A percentile compares a stretch with the other conserved stretches of the same genome.
Evolutionary conservation across 2,797 vertebrate genomes (phyloP).

Genomic region (Acanthornis magna): DNA sequence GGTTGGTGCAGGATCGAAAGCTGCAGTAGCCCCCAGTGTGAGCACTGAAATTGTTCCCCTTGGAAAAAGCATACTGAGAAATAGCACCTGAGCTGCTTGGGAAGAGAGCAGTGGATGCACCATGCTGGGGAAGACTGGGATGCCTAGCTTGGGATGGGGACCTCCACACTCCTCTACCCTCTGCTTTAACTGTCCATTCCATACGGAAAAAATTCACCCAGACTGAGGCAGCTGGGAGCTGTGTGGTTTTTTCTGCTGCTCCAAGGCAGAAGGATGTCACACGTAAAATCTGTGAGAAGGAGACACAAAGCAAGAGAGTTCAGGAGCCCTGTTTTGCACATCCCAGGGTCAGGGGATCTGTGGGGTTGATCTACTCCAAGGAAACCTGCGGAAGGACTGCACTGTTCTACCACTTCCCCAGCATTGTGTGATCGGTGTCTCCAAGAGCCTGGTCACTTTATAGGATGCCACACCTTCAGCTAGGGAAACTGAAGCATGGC

Average conservation of each 20-base stretch:
- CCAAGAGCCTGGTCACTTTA: background rate
- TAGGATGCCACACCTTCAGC: background rate
- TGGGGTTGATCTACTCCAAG: background rate
- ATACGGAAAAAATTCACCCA: background rate
- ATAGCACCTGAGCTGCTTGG: background rate
- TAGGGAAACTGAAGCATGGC: background rate
- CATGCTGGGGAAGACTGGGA: background rate
- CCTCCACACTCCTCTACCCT: background rate
- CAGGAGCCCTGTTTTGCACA: accelerated
- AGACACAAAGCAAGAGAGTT: background rate
- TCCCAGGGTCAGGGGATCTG: background rate
- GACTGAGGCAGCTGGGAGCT: background rate
- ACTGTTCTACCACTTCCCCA: background rate
- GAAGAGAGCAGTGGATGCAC: background rate
- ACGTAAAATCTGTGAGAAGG: background rate
- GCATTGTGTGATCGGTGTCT: accelerated
- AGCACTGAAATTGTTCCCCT: background rate
- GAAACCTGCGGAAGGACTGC: background rate
- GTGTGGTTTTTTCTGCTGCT: background rate
- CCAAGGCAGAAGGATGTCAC: background rate
- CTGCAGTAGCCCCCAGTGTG: accelerated
- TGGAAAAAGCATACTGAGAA: background rate
- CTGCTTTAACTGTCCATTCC: background rate
- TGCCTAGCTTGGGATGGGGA: background rate
- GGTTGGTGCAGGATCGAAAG: accelerated